Evolutionary conservation across 1,140 invertebrate species (phyloP).

Genomic region (Rhynchophorus ferrugineus): DNA sequence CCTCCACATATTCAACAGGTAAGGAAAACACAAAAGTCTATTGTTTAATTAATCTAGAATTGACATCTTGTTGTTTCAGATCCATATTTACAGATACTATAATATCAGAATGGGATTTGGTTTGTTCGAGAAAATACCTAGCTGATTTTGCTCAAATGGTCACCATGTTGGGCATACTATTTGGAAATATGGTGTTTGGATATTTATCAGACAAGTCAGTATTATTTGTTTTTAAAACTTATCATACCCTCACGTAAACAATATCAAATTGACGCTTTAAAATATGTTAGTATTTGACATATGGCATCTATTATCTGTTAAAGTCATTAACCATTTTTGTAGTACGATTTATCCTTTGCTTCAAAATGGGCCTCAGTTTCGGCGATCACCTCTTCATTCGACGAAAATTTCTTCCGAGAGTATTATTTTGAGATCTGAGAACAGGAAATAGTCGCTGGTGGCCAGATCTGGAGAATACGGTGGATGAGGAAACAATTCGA

Average conservation of each 20-base stretch:
- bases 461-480: no score
- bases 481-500: no score
- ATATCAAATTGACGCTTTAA: no score
- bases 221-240: not conserved
- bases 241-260: not conserved
- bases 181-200: conserved; percentile 67
- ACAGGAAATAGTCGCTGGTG: no score
- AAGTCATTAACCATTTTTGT: no score
- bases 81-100: conserved; percentile 61
- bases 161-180: conserved; percentile 68
- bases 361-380: no score
- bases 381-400: no score
- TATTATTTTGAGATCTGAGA: no score
- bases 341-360: no score
- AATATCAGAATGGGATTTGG: conserved; percentile 65
- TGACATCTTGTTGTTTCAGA: conserved; percentile 25
- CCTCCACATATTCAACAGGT: conserved; percentile 32
- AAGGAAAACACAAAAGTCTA: not conserved
- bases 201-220: conserved; percentile 65
- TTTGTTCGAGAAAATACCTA: conserved; percentile 55
- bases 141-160: conserved; percentile 64
- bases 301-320: no score
- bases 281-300: no score
- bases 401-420: no score
- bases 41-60: not conserved